These are phyloP conservation scores for Potamarius usumacintae DNA, from an alignment of 2,113 vertebrate species.

Conservation along the genomic window DNA sequence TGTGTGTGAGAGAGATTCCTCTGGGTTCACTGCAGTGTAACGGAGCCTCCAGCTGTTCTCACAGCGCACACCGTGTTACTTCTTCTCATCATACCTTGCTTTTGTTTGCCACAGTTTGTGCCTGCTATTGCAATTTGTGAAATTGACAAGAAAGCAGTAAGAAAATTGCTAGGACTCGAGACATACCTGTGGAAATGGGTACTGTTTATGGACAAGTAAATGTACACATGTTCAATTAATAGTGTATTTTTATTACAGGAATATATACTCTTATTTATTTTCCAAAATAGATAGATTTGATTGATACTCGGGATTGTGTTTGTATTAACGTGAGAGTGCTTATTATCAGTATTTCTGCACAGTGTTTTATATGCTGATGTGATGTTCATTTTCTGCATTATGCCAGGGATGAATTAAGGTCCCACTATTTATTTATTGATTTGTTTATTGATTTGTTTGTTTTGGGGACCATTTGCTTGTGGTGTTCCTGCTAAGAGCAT, in stretches of 20 bases:
- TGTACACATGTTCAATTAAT: slow-evolving; percentile 71
- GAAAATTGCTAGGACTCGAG: slow-evolving; percentile 55
- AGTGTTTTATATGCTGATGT: slow-evolving; percentile 54
- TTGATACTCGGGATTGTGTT: slow-evolving; percentile 58
- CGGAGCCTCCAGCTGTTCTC: slow-evolving; percentile 53
- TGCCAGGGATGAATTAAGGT: slow-evolving; percentile 31
- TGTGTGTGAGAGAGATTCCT: neutral
- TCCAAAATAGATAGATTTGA: slow-evolving; percentile 61
- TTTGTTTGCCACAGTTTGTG: slow-evolving; percentile 70
- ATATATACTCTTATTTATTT: slow-evolving; percentile 69
- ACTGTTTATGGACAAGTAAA: slow-evolving; percentile 64
- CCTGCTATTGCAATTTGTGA: slow-evolving; percentile 78
- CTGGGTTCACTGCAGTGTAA: slow-evolving; percentile 54
- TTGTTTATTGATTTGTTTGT: slow-evolving; percentile 50
- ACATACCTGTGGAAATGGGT: slow-evolving; percentile 63
- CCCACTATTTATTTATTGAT: slow-evolving; percentile 38
- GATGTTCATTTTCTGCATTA: slow-evolving; percentile 41
- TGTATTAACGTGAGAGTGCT: slow-evolving; percentile 59
- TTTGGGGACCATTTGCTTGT: neutral
- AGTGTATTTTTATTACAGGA: slow-evolving; percentile 77
- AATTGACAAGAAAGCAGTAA: slow-evolving; percentile 77
- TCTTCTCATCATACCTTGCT: slow-evolving; percentile 69
- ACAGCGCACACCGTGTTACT: slow-evolving; percentile 59
- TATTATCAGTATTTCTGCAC: slow-evolving; percentile 58
- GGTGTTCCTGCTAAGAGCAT: slow-evolving; percentile 22